These are phyloP conservation scores for Nothobranchius kuhntae DNA, from an alignment of 2,113 vertebrate species.

Conservation along the genomic window DNA sequence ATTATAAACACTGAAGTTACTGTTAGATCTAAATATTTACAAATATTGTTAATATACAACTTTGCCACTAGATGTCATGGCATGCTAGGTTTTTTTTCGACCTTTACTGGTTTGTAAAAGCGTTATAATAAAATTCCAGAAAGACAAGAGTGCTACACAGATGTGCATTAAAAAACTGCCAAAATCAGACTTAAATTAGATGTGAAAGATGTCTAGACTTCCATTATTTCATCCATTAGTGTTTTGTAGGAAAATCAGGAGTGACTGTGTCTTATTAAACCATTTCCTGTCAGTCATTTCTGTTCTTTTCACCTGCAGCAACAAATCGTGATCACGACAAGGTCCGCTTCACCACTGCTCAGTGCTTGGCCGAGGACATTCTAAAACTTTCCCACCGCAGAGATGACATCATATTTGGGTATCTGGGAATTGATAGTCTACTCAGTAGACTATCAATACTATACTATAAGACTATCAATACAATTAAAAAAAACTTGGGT, in stretches of 20 bases:
- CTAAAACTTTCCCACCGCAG: conserved; percentile 92
- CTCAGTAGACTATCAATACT: not conserved
- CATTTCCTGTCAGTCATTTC: not conserved
- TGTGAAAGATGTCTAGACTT: not conserved
- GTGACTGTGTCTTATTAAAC: not conserved
- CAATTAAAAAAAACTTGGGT: too few relatives aligned
- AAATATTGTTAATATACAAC: not conserved
- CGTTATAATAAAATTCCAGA: not conserved
- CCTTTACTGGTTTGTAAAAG: too few relatives aligned
- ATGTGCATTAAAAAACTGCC: too few relatives aligned
- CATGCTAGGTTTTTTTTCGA: not conserved
- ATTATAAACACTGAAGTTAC: too few relatives aligned
- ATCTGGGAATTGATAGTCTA: conserved; percentile 82
- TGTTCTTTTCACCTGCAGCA: conserved; percentile 77
- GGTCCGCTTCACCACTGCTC: conserved; percentile 88
- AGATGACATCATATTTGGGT: conserved; percentile 92
- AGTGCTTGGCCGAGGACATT: conserved; percentile 88
- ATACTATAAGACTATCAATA: too few relatives aligned
- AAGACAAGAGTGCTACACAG: too few relatives aligned
- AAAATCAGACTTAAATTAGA: too few relatives aligned
- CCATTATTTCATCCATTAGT: not conserved
- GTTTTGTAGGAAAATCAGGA: not conserved
- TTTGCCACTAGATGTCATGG: not conserved
- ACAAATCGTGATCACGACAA: conserved; percentile 96
- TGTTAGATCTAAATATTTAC: too few relatives aligned